These are phyloP conservation scores for Mayetiola destructor DNA, from an alignment of 2,888 invertebrate genomes.

Conservation along the genomic window DNA sequence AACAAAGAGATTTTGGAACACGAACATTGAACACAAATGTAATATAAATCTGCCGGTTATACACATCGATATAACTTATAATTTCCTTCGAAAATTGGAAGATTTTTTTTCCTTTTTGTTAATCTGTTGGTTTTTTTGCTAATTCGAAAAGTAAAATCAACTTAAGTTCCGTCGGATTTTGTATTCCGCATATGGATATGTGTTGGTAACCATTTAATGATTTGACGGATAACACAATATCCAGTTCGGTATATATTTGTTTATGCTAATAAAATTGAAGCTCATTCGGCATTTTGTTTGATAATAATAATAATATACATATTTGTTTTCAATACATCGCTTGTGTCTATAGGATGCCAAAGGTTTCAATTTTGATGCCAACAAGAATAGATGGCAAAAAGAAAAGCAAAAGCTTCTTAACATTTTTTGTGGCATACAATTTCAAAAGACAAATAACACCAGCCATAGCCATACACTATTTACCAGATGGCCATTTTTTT, in stretches of 20 bases:
- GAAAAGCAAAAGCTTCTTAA: not conserved
- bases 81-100: constrained; percentile 1
- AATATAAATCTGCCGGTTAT: constrained; percentile 8
- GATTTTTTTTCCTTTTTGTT: too few relatives aligned
- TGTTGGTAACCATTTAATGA: too few relatives aligned
- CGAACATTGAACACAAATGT: too few relatives aligned
- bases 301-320: too few relatives aligned
- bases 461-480: too few relatives aligned
- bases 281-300: constrained; percentile 5
- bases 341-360: not conserved
- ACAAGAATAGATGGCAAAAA: not conserved
- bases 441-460: not conserved
- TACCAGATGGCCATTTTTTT: constrained; percentile 4
- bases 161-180: too few relatives aligned
- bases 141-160: too few relatives aligned
- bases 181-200: too few relatives aligned
- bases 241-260: constrained; percentile 1
- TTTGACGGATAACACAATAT: too few relatives aligned
- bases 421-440: too few relatives aligned
- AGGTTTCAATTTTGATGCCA: not conserved
- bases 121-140: too few relatives aligned
- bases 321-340: not conserved
- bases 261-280: constrained; percentile 7
- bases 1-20: constrained; percentile 1
- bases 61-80: constrained; percentile 9